phyloP scores from a whole-genome alignment of 2,113 vertebrate species.

The Myanophis thanlyinensis region DNA sequence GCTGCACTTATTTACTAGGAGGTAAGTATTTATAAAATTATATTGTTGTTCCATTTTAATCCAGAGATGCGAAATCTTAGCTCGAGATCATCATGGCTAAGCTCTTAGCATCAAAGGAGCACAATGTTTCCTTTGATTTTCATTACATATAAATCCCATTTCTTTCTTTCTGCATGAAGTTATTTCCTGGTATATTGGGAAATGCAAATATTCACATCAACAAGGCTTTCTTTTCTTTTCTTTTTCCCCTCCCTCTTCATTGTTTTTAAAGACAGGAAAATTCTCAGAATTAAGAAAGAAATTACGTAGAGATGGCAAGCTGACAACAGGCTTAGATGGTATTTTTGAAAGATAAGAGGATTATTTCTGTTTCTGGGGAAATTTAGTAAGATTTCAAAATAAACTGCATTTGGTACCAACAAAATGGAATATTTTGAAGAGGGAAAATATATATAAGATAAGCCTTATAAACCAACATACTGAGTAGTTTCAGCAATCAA shows the following conservation, averaged over 20 bases:
- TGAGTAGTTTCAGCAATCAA: not conserved
- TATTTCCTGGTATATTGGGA: not conserved
- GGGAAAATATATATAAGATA: not conserved
- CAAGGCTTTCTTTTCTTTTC: not conserved
- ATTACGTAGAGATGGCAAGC: conserved; percentile 7
- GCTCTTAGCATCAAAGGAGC: not conserved
- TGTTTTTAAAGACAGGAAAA: not conserved
- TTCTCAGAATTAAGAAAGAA: not conserved
- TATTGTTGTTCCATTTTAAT: not conserved
- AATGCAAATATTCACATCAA: not conserved
- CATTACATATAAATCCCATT: not conserved
- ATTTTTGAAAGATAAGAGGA: conserved; percentile 21
- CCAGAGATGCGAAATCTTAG: not conserved
- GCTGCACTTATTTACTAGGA: no score
- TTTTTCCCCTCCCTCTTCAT: not conserved
- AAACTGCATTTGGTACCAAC: conserved; percentile 10
- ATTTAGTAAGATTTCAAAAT: conserved; percentile 17
- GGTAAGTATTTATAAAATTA: not conserved
- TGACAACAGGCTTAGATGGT: not conserved
- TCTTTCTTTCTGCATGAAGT: not conserved
- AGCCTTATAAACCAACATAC: not conserved
- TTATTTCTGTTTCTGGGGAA: conserved; percentile 25
- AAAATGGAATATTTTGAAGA: not conserved
- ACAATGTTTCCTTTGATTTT: no score
- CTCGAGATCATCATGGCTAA: not conserved